Evolutionary conservation across 1,140 invertebrate species (phyloP).

Genomic region (Trissolcus basalis): DNA sequence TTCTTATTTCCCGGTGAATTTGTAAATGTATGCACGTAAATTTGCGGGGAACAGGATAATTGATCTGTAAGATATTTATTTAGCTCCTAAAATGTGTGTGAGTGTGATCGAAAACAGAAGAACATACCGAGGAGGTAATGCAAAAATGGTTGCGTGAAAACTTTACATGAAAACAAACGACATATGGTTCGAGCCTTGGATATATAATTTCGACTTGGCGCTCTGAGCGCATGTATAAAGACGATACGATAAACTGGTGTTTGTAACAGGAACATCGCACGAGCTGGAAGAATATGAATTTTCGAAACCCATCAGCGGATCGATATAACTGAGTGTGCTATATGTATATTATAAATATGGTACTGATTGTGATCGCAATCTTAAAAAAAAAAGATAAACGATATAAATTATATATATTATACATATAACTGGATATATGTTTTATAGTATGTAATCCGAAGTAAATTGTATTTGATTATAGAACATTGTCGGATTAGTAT

Average conservation of each 20-base stretch:
- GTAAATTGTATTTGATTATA: conserved; percentile 62
- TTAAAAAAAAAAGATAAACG: conserved; percentile 29
- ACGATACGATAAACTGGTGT: conserved; percentile 3
- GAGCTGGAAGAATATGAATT: conserved; percentile 11
- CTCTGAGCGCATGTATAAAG: conserved; percentile 43
- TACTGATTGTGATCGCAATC: conserved; percentile 57
- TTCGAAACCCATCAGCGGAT: conserved; percentile 23
- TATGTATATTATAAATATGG: conserved; percentile 53
- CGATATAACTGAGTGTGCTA: conserved; percentile 50
- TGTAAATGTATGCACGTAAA: conserved; percentile 29
- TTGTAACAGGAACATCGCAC: conserved; percentile 4
- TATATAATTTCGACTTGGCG: conserved; percentile 42
- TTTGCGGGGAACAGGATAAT: conserved; percentile 36
- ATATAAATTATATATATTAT: conserved; percentile 56
- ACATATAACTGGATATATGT: conserved; percentile 55
- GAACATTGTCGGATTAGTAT: conserved; percentile 71
- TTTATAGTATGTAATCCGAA: conserved; percentile 55
- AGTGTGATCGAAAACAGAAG: conserved; percentile 18
- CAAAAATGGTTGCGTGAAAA: conserved; percentile 3
- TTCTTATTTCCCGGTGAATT: conserved; percentile 52
- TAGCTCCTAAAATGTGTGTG: conserved; percentile 54
- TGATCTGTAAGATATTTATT: conserved; percentile 69
- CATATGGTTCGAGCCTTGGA: conserved; percentile 24
- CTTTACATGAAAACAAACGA: conserved; percentile 23
- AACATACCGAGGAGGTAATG: not conserved